phyloP scores from a whole-genome alignment of 2,113 vertebrate species.

The Platichthys flesus region DNA sequence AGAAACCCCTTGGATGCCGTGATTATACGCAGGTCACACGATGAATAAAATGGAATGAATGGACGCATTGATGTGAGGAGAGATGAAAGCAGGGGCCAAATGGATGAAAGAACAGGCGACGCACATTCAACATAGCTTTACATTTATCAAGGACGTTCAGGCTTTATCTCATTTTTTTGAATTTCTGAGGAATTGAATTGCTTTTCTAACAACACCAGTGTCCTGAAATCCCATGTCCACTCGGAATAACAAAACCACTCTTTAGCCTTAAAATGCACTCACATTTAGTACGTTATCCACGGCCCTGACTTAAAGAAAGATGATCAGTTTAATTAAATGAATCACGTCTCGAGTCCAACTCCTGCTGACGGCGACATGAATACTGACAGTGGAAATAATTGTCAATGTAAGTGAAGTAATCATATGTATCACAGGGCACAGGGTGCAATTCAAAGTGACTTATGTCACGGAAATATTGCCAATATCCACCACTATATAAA shows the following conservation, averaged over 20 bases:
- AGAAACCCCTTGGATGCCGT: conserved; percentile 63
- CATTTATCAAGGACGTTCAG: conserved; percentile 53
- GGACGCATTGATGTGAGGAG: conserved; percentile 65
- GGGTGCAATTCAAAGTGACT: conserved; percentile 55
- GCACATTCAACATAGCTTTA: conserved; percentile 58
- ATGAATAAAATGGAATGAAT: conserved; percentile 68
- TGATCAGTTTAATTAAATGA: neutral
- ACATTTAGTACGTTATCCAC: neutral
- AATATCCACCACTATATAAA: conserved; percentile 73
- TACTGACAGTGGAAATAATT: conserved; percentile 17
- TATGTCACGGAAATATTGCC: conserved; percentile 70
- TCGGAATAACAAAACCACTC: conserved; percentile 23
- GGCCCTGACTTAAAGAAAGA: conserved; percentile 17
- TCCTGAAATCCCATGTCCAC: conserved; percentile 14
- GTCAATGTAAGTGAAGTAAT: conserved; percentile 52
- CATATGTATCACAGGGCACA: conserved; percentile 47
- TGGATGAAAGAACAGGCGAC: conserved; percentile 51
- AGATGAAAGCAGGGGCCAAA: conserved; percentile 70
- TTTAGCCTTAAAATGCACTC: conserved; percentile 15
- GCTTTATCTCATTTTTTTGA: conserved; percentile 15
- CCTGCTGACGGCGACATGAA: conserved; percentile 5
- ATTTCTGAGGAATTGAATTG: conserved; percentile 33
- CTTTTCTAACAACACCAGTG: conserved; percentile 21
- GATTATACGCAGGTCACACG: conserved; percentile 65
- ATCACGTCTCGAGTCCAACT: conserved; percentile 11